phyloP scores from a whole-genome alignment of 2,797 vertebrate genomes.

The Steatocranus sp. region DNA sequence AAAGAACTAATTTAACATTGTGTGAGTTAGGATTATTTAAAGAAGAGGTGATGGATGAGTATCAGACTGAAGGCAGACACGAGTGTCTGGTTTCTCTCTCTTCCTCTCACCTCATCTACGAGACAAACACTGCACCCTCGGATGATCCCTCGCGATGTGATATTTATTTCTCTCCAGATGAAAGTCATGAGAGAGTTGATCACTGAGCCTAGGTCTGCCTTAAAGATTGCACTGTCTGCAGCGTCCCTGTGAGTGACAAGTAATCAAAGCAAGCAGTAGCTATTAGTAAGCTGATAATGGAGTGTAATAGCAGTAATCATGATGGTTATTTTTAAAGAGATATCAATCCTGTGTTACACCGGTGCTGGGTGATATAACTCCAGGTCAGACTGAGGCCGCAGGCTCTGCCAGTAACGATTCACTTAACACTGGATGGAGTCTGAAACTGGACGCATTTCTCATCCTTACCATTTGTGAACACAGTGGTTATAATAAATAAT shows the following conservation, averaged over 20 bases:
- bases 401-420: not conserved
- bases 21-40: not conserved
- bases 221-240: not conserved
- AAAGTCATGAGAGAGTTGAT: not conserved
- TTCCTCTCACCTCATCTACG: not conserved
- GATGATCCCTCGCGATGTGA: not conserved
- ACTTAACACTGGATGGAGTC: not conserved
- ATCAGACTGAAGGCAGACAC: not conserved
- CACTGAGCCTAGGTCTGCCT: not conserved
- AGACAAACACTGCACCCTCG: not conserved
- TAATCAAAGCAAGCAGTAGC: not conserved
- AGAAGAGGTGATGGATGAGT: not conserved
- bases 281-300: conserved; percentile 11
- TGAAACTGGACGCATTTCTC: not conserved
- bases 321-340: not conserved
- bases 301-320: conserved; percentile 36
- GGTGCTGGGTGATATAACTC: not conserved
- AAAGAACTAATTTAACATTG: not conserved
- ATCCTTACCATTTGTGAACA: not conserved
- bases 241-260: not conserved
- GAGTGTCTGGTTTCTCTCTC: not conserved
- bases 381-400: not conserved
- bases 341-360: not conserved
- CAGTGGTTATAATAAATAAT: not conserved
- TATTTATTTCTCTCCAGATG: not conserved